These are phyloP conservation scores for Druceiella hillmani DNA, from an alignment of 2,888 invertebrate genomes.

Conservation along the genomic window DNA sequence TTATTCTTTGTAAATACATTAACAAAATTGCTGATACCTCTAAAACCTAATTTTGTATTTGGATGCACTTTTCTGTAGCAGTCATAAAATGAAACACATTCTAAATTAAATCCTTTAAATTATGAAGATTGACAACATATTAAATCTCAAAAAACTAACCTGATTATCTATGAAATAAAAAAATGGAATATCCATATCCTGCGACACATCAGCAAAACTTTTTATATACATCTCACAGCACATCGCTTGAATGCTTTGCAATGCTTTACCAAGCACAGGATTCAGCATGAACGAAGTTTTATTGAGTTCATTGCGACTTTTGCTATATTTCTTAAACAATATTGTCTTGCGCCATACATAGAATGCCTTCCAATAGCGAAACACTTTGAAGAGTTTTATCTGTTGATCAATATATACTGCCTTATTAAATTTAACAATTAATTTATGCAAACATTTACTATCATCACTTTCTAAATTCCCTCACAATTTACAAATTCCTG, in stretches of 20 bases:
- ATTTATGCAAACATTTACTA: too few species aligned
- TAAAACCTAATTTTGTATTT: too few species aligned
- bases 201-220: constrained; percentile 56
- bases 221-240: constrained; percentile 57
- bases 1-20: too few species aligned
- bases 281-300: constrained; percentile 71
- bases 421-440: too few species aligned
- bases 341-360: constrained; percentile 75
- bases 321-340: constrained; percentile 59
- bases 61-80: too few species aligned
- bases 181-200: constrained; percentile 48
- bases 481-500: not conserved
- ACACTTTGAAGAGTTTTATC: constrained; percentile 63
- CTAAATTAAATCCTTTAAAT: not conserved
- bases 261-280: constrained; percentile 62
- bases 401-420: constrained; percentile 28
- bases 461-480: too few species aligned
- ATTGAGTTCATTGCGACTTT: constrained; percentile 53
- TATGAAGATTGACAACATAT: too few species aligned
- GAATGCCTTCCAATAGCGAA: constrained; percentile 74
- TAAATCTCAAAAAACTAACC: constrained; percentile 42
- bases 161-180: constrained; percentile 69
- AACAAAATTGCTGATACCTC: too few species aligned
- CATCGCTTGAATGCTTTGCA: constrained; percentile 66
- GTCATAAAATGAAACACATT: too few species aligned